A percentile compares a stretch with the other conserved stretches of the same genome.
Conservation (phyloP, 1,140 invertebrate genomes). For the Aphelinus certus region DNA sequence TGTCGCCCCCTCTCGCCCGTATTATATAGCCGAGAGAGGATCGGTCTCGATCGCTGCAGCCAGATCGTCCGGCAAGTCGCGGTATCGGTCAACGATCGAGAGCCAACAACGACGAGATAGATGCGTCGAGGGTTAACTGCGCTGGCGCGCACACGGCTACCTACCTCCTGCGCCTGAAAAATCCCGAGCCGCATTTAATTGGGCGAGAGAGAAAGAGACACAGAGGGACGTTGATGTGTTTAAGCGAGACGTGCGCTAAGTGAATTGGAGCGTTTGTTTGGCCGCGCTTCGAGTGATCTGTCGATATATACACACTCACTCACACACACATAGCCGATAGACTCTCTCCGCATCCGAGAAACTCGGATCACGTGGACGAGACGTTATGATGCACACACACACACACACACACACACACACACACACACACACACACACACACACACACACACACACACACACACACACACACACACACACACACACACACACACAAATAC, state of each 20-base stretch:
- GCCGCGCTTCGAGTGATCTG: too few relatives aligned
- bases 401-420: background rate
- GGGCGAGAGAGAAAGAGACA: too few relatives aligned
- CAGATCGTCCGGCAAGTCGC: slow-evolving; percentile 52
- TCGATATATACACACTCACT: too few relatives aligned
- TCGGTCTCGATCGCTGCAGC: slow-evolving; percentile 52
- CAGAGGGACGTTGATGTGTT: too few relatives aligned
- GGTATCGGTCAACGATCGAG: slow-evolving; percentile 49
- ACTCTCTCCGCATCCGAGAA: too few relatives aligned
- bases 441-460: background rate
- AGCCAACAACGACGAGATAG: slow-evolving; percentile 32
- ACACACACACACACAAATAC: background rate
- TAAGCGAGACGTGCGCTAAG: too few relatives aligned
- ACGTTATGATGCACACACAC: background rate
- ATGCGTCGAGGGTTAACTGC: slow-evolving; percentile 2
- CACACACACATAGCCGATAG: too few relatives aligned
- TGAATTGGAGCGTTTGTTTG: too few relatives aligned
- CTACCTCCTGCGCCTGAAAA: too few relatives aligned
- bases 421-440: background rate
- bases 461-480: background rate
- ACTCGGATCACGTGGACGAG: too few relatives aligned
- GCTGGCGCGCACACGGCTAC: background rate
- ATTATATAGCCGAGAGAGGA: slow-evolving; percentile 25
- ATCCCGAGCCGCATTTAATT: too few relatives aligned
- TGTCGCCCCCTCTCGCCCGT: background rate